Percentiles rank a stretch among this genome's conserved stretches.
phyloP scores from a whole-genome alignment of 1,140 invertebrate species.

The Hirudo medicinalis region DNA sequence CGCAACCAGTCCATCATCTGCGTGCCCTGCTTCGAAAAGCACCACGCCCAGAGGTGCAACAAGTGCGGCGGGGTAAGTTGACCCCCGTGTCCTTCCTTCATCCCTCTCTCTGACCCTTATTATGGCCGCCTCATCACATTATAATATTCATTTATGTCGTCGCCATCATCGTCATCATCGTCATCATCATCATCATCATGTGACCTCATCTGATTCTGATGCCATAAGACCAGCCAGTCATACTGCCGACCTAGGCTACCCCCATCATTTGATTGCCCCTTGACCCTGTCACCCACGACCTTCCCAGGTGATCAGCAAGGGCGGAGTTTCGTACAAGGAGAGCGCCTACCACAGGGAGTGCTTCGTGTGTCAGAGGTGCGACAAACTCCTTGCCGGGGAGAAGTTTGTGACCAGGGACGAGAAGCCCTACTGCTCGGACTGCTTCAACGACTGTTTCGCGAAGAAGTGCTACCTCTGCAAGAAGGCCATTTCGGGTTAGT shows the following conservation, averaged over 20 bases:
- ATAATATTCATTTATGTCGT: no score
- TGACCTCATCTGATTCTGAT: no score
- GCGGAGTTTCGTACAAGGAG: conserved; percentile 53
- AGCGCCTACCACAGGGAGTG: conserved; percentile 67
- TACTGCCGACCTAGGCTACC: no score
- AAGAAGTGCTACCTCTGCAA: conserved; percentile 7
- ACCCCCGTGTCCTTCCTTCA: background rate
- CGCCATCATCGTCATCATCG: background rate
- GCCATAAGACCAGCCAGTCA: no score
- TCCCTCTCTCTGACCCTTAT: no score
- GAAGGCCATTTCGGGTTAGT: conserved; percentile 8
- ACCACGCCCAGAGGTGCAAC: conserved; percentile 73
- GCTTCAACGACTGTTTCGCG: conserved; percentile 1
- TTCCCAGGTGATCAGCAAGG: conserved; percentile 63
- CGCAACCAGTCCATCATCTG: conserved; percentile 95
- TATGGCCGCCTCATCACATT: no score
- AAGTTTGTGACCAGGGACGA: conserved; percentile 13
- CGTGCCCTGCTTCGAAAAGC: conserved; percentile 88
- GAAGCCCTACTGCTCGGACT: background rate
- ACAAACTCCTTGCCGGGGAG: background rate
- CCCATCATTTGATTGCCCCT: no score
- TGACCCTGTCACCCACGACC: background rate
- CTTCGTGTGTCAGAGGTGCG: conserved; percentile 2
- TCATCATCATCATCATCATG: conserved; percentile 12
- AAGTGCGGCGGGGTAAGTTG: conserved; percentile 81